A percentile compares a stretch with the other conserved stretches of the same genome.
phyloP scores from a whole-genome alignment of 1,140 invertebrate genomes.

The Reticulitermes speratus region DNA sequence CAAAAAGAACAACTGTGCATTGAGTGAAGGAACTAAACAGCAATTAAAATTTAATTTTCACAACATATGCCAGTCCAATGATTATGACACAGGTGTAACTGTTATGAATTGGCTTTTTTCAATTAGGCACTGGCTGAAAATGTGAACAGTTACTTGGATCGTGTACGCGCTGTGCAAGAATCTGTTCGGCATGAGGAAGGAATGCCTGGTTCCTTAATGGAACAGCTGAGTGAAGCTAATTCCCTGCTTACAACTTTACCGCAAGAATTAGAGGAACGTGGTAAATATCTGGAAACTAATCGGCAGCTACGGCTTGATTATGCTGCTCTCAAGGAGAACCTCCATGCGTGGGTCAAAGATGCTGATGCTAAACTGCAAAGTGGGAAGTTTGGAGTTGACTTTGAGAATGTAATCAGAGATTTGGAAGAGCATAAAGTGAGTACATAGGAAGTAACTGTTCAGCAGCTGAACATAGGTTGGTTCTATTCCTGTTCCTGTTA shows the following conservation, averaged over 20 bases:
- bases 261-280: constrained; percentile 73
- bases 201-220: constrained; percentile 73
- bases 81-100: too few species aligned
- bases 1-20: too few species aligned
- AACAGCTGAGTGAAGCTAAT: constrained; percentile 79
- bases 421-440: constrained; percentile 79
- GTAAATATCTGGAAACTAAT: constrained; percentile 77
- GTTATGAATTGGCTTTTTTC: not conserved
- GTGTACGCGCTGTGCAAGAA: constrained; percentile 66
- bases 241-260: constrained; percentile 75
- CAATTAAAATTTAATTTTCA: too few species aligned
- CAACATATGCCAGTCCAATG: too few species aligned
- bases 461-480: too few species aligned
- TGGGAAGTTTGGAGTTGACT: constrained; percentile 81
- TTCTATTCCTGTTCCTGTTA: too few species aligned
- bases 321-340: constrained; percentile 67
- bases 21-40: too few species aligned
- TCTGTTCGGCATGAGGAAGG: constrained; percentile 69
- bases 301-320: constrained; percentile 70
- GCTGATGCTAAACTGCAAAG: constrained; percentile 74
- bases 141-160: constrained; percentile 69
- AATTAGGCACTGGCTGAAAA: constrained; percentile 59
- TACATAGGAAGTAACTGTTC: not conserved
- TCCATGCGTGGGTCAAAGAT: constrained; percentile 82
- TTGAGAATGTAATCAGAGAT: constrained; percentile 77